phyloP scores from a whole-genome alignment of 2,113 vertebrate genomes.

The Tragelaphus strepsiceros region DNA sequence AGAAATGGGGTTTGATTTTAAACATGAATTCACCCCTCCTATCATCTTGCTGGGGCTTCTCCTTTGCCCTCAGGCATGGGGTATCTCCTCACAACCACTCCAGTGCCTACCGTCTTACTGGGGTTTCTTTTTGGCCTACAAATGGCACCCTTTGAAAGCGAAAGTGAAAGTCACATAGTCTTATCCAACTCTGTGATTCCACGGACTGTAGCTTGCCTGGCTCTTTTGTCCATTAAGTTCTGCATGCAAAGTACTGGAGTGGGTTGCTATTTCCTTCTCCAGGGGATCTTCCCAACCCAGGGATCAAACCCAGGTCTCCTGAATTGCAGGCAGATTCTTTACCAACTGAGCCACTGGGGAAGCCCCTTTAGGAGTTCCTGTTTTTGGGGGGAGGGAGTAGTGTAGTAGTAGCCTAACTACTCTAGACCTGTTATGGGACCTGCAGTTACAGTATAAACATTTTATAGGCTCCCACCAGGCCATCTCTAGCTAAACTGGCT shows the following conservation, averaged over 20 bases:
- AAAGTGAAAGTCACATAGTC: not conserved
- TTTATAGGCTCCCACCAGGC: not conserved
- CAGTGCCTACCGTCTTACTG: not conserved
- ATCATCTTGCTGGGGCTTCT: not conserved
- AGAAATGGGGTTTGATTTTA: not conserved
- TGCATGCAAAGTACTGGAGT: not conserved
- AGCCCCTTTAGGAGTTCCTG: not conserved
- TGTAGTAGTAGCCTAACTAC: not conserved
- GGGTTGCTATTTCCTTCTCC: not conserved
- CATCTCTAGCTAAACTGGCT: not conserved
- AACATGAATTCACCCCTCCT: fast-evolving
- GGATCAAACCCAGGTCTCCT: not conserved
- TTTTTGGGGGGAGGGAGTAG: not conserved
- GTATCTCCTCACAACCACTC: not conserved
- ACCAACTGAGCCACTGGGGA: not conserved
- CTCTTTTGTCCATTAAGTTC: not conserved
- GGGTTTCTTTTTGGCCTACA: not conserved
- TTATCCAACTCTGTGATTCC: not conserved
- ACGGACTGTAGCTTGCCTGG: not conserved
- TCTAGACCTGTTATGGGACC: not conserved
- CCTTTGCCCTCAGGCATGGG: not conserved
- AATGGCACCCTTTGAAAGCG: not conserved
- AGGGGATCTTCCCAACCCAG: not conserved
- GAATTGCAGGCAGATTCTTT: not conserved
- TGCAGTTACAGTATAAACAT: not conserved